Evolutionary conservation across 2,888 invertebrate species (phyloP).

Genomic region (Carcina quercana): DNA sequence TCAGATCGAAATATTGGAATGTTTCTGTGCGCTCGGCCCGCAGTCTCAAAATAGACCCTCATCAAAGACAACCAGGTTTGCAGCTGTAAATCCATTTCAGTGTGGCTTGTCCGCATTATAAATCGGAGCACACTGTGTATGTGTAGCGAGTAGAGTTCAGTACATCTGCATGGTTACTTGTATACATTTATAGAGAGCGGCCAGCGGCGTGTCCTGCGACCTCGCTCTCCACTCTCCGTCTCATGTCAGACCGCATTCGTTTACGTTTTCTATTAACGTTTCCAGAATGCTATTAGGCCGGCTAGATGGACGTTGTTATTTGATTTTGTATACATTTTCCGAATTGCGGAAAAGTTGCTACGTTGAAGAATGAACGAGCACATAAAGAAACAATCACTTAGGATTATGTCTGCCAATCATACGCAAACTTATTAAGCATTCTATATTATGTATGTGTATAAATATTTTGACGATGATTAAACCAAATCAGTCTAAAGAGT

Average conservation of each 20-base stretch:
- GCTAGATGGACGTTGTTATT: slow-evolving; percentile 58
- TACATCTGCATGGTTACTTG: slow-evolving; percentile 26
- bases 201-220: slow-evolving; percentile 34
- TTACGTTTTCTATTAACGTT: slow-evolving; percentile 64
- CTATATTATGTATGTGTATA: no score
- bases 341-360: slow-evolving; percentile 38
- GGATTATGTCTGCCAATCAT: not conserved
- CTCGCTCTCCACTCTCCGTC: slow-evolving; percentile 40
- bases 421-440: no score
- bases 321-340: slow-evolving; percentile 46
- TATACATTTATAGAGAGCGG: slow-evolving; percentile 29
- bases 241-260: slow-evolving; percentile 50
- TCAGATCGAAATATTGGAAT: slow-evolving; percentile 69
- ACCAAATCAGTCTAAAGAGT: no score
- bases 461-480: no score
- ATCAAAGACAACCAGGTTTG: slow-evolving; percentile 74
- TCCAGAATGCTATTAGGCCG: slow-evolving; percentile 51
- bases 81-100: slow-evolving; percentile 74
- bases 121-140: slow-evolving; percentile 50
- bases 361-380: no score
- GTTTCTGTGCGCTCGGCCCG: slow-evolving; percentile 65
- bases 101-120: slow-evolving; percentile 71
- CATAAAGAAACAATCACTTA: not conserved
- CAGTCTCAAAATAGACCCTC: slow-evolving; percentile 69
- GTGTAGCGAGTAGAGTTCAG: no score